Base-by-base conservation (phyloP, 2,113 vertebrate genomes). In the Corythornis madagascariensis region DNA sequence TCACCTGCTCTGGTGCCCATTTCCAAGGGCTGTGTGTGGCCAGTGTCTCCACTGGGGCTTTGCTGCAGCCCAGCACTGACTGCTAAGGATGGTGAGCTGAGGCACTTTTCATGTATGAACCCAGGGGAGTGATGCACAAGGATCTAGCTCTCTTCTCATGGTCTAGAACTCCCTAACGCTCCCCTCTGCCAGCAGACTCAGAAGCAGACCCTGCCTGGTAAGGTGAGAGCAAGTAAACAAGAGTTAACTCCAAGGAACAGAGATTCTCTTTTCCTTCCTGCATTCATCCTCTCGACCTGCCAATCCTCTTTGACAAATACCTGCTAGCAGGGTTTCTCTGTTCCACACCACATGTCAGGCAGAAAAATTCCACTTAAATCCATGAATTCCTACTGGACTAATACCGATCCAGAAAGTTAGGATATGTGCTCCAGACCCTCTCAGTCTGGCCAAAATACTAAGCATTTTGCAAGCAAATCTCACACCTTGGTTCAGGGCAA, bases 1-100 rank as follows among this genome's bases (percentile, higher is more conserved):
- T 50, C 0, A 0, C 25, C 33, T 11, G 22, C 59, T 52, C 29
- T 5, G 18, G 9, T 2, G 7, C 24, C 2, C 1, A 0, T 18
- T 52, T 56, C 59, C 66, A 13, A 67, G 59, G 13, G 17, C 53
- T 71, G 26, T 1, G 11, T 48, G 26, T 2, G 11, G 2, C 42
- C 11, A 0, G 11, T 25, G 42, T 73, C 45, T 19, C 35, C 47
- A 4, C 79, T 31, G 33, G 43, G 38, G 1, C 1, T 14, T 38
- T 9, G 15, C 64, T 71, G 78, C 67, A 80, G 65, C 53, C 75
- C 65, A 90, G 80, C 43, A 22, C 48, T 29, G 73, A 59, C 42
- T 3, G 7, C 35, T 61, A 20, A 16, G 42, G 11, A 10, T 0
- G 35, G 18, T 0, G 0, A 83, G 45, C 71, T 63, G 31, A 69